A percentile compares a stretch with the other conserved stretches of the same genome.
These are phyloP conservation scores for Xylophagus ater DNA, from an alignment of 2,888 invertebrate species.

Conservation along the genomic window DNA sequence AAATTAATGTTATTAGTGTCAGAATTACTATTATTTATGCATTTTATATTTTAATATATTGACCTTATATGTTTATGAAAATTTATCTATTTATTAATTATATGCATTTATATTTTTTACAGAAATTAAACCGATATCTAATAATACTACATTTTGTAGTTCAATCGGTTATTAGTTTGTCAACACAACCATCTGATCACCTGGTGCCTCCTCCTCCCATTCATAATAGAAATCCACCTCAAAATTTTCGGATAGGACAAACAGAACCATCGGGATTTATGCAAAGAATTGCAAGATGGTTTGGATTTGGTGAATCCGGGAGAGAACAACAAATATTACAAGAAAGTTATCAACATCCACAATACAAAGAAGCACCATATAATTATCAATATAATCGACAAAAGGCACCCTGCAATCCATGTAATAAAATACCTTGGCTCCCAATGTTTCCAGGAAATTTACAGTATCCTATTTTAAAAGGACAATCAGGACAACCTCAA, in stretches of 20 bases:
- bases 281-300: constrained; percentile 37
- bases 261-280: constrained; percentile 29
- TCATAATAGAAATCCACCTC: constrained; percentile 11
- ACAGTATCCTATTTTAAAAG: constrained; percentile 21
- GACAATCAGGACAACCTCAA: constrained; percentile 9
- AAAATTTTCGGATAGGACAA: constrained; percentile 13
- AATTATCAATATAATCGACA: constrained; percentile 25
- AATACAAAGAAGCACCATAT: constrained; percentile 17
- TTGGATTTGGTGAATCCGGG: constrained; percentile 28
- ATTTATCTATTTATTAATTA: no score
- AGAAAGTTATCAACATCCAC: constrained; percentile 15
- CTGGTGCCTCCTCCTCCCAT: constrained; percentile 30
- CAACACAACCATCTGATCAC: constrained; percentile 28
- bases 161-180: no score
- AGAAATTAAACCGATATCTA: no score
- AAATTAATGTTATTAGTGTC: no score
- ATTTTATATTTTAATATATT: no score
- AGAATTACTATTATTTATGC: no score
- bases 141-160: no score
- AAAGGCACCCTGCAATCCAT: constrained; percentile 58
- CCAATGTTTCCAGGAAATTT: constrained; percentile 45
- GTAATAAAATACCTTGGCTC: constrained; percentile 72
- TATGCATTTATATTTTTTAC: no score
- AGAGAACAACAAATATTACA: constrained; percentile 26
- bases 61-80: no score